A percentile compares a stretch with the other conserved stretches of the same genome.
phyloP scores from a whole-genome alignment of 2,888 invertebrate species.

The Lasioglossum lativentre region DNA sequence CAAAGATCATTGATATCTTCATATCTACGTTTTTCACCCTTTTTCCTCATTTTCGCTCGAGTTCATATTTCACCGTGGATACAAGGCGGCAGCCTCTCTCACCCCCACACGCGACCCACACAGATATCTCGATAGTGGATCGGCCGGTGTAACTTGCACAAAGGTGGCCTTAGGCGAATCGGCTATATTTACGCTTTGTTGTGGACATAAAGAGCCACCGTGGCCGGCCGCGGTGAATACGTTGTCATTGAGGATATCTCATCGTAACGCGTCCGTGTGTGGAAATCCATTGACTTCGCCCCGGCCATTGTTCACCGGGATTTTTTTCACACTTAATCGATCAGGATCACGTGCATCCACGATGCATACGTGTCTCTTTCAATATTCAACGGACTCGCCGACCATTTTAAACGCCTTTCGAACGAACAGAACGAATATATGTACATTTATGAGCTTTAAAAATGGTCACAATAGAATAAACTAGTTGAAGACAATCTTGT shows the following conservation, averaged over 20 bases:
- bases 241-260: conserved; percentile 80
- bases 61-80: conserved; percentile 61
- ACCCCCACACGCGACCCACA: conserved; percentile 73
- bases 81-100: conserved; percentile 36
- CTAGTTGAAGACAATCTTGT: background rate
- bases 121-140: conserved; percentile 80
- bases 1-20: conserved; percentile 27
- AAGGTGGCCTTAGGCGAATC: conserved; percentile 80
- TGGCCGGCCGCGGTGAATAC: conserved; percentile 74
- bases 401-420: background rate
- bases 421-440: background rate
- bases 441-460: background rate
- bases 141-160: conserved; percentile 76
- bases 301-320: conserved; percentile 24
- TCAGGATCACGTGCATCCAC: background rate
- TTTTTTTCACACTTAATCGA: conserved; percentile 11
- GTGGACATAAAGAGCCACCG: conserved; percentile 79
- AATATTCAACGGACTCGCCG: background rate
- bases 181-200: conserved; percentile 82
- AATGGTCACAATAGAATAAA: background rate
- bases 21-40: conserved; percentile 28
- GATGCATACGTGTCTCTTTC: background rate
- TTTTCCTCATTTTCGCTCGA: conserved; percentile 65
- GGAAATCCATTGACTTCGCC: conserved; percentile 61
- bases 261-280: conserved; percentile 76